A percentile compares a stretch with the other conserved stretches of the same genome.
These are phyloP conservation scores for Probosciger aterrimus DNA, from an alignment of 2,113 vertebrate genomes.

Conservation along the genomic window DNA sequence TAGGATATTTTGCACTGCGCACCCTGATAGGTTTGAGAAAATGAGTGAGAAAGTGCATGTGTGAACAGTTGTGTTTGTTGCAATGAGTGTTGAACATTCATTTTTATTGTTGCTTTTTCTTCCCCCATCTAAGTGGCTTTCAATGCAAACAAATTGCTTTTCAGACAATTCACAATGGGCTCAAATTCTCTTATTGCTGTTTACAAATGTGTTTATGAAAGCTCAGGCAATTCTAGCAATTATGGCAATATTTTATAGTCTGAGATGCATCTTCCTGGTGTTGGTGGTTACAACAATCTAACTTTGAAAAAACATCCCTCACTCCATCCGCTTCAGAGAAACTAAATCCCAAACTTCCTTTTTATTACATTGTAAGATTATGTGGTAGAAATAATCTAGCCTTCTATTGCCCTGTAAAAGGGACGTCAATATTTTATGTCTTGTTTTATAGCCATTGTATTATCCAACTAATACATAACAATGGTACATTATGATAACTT, in stretches of 20 bases:
- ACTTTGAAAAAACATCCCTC: background rate
- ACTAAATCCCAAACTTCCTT: conserved; percentile 19
- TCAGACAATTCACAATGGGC: conserved; percentile 49
- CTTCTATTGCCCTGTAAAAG: conserved; percentile 47
- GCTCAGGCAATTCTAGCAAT: conserved; percentile 60
- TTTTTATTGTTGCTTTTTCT: conserved; percentile 40
- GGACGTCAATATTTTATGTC: conserved; percentile 61
- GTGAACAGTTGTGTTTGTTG: conserved; percentile 17
- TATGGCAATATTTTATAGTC: conserved; percentile 53
- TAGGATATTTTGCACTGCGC: background rate
- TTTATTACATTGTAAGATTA: conserved; percentile 51
- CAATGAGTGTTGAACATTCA: conserved; percentile 32
- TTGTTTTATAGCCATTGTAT: conserved; percentile 49
- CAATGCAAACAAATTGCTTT: conserved; percentile 57
- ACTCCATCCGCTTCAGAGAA: conserved; percentile 27
- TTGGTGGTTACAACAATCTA: background rate
- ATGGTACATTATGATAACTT: conserved; percentile 54
- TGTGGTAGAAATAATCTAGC: conserved; percentile 42
- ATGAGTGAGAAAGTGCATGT: background rate
- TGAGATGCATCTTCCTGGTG: conserved; percentile 58
- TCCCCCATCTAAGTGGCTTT: conserved; percentile 23
- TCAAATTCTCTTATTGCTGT: conserved; percentile 68
- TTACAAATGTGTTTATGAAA: conserved; percentile 73
- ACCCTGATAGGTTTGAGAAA: conserved; percentile 21
- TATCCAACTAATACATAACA: conserved; percentile 56